Base-by-base conservation (phyloP, 2,888 invertebrate species). In the Dyspetes luteomarginatus region DNA sequence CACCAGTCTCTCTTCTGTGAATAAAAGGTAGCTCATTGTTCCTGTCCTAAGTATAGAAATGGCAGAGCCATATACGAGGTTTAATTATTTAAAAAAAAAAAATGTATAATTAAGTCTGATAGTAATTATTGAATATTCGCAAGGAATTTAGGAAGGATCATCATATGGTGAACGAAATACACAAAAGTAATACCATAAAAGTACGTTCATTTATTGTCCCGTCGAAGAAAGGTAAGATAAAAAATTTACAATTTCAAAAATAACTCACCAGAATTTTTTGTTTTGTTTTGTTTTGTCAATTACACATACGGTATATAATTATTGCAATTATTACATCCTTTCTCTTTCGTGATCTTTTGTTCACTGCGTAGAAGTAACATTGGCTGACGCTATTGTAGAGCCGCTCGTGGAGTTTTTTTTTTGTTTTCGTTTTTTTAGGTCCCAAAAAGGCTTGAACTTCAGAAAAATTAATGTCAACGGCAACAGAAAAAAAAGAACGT, bases 201-300 rank as follows among this genome's bases (percentile, higher is more conserved):
- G 83, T 84, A 84, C 81, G 75, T 83, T 78, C 81, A 82, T 89
- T 90, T 91, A 91, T 90, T 91, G 90, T 90, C 90, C 87, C 86
- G 84, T 86, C 78, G 84, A 85, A 87, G 84, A 88, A 87, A 86
- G 78, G 81, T 87, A 87, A 85, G 83, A 81, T 86, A 88, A 88
- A 85, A 82, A 84, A 82, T 86, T 84, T 84, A 83, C 65, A 58
- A 72, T 82, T 78, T 77, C 56, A 78, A 83, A 81, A 83, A 82
- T 86, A 87, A 85, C 81, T 86, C 69, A 82, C 83, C 83, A 82
- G 82, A 77, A 62, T 83, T 81, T 80, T 67, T 48, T n/a, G n/a
- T n/a, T n/a, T n/a, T n/a, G n/a, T n/a, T n/a, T n/a, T n/a, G n/a
- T n/a, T 62, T 68, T 60, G 30, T 41, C 43, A 22, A 48, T 43